Evolutionary conservation across 2,797 vertebrate species (phyloP).

Genomic region (Ceryle rudis): DNA sequence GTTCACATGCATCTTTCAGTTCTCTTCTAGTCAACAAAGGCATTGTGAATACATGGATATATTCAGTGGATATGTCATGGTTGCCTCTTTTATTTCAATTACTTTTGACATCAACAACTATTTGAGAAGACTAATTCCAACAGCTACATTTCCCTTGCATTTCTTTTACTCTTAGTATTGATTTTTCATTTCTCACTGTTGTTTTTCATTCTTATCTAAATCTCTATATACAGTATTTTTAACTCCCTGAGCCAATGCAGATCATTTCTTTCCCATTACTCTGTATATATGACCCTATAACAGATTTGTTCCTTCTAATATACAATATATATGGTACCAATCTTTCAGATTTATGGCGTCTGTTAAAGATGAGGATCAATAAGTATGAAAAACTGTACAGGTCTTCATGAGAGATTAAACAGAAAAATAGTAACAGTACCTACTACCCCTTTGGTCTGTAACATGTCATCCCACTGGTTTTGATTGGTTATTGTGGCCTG

Average conservation of each 20-base stretch:
- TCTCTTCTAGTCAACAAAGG: neutral
- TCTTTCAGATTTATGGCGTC: neutral
- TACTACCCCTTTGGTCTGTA: conserved; percentile 77
- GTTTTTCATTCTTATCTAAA: neutral
- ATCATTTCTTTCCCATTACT: neutral
- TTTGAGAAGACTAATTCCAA: neutral
- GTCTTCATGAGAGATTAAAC: neutral
- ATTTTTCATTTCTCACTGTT: neutral
- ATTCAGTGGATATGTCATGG: neutral
- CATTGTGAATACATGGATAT: neutral
- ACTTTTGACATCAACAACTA: neutral
- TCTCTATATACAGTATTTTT: neutral
- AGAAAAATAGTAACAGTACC: conserved; percentile 57
- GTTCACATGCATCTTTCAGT: neutral
- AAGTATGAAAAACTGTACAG: neutral
- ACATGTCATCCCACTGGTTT: conserved; percentile 78
- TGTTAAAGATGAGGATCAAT: neutral
- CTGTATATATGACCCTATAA: neutral
- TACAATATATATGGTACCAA: too few species aligned
- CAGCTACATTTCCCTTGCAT: neutral
- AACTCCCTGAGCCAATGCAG: neutral
- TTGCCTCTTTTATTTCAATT: neutral
- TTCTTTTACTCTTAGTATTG: neutral
- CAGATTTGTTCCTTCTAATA: neutral
- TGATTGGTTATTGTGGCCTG: conserved; percentile 65